Conservation (phyloP, 2,113 vertebrate species). For the Oncorhynchus clarkii region DNA sequence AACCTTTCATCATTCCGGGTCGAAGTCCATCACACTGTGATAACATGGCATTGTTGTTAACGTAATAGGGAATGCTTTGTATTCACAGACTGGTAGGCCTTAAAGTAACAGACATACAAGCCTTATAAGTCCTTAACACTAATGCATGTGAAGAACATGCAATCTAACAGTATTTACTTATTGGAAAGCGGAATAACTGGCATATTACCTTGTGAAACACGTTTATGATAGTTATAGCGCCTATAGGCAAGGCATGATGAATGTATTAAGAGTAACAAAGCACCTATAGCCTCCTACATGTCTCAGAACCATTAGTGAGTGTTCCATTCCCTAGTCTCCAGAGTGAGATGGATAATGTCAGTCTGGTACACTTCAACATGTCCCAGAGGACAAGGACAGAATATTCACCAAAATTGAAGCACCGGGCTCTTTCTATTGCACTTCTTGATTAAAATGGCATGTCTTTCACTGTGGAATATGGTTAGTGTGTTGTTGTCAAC, state of each 20-base stretch:
- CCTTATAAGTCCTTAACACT: neutral
- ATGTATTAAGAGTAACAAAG: too few relatives aligned
- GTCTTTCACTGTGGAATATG: neutral
- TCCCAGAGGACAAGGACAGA: constrained; percentile 1
- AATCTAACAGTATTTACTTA: too few relatives aligned
- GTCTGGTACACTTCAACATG: neutral
- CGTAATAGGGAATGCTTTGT: neutral
- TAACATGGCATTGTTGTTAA: constrained; percentile 35
- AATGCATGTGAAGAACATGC: neutral
- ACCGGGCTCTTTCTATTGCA: neutral
- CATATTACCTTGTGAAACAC: neutral
- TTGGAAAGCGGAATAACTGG: neutral
- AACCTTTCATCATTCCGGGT: constrained; percentile 54
- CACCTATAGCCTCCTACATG: neutral
- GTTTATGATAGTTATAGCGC: too few relatives aligned
- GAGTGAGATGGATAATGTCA: neutral
- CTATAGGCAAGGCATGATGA: too few relatives aligned
- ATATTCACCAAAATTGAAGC: constrained; percentile 7
- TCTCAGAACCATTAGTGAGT: neutral
- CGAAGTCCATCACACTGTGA: constrained; percentile 61
- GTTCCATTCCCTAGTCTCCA: neutral
- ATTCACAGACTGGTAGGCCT: neutral
- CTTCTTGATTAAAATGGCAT: neutral
- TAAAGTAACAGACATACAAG: too few relatives aligned
- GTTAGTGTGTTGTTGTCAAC: too few relatives aligned